Evolutionary conservation across 2,888 invertebrate genomes (phyloP).

Genomic region (Teleiodes luculella): DNA sequence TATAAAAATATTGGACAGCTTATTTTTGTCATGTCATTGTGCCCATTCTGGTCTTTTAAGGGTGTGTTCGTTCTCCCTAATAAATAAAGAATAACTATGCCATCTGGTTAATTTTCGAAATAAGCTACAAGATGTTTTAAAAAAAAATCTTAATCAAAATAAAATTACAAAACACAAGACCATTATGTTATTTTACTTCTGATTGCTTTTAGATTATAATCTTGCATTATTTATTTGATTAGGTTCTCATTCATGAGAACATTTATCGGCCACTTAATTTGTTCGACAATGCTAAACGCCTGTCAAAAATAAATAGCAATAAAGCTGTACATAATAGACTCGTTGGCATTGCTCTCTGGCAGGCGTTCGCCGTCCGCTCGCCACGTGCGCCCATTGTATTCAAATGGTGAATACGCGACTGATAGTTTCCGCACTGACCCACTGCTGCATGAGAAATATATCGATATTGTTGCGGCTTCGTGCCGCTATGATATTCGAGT

Average conservation of each 20-base stretch:
- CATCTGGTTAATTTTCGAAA: too few species aligned
- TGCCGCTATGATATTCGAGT: conserved; percentile 11
- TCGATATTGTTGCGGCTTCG: conserved; percentile 19
- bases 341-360: conserved; percentile 11
- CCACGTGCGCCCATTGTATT: conserved; percentile 15
- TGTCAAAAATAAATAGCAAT: conserved; percentile 16
- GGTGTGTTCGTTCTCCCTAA: too few species aligned
- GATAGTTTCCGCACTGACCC: conserved; percentile 50
- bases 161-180: too few species aligned
- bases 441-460: conserved; percentile 23
- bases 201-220: not conserved
- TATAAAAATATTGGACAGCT: conserved; percentile 21
- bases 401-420: conserved; percentile 6
- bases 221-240: not conserved
- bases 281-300: conserved; percentile 5
- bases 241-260: not conserved
- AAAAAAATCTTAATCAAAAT: too few species aligned
- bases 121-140: too few species aligned
- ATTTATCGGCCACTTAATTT: conserved; percentile 9
- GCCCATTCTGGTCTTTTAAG: too few species aligned
- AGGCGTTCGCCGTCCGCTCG: conserved; percentile 1
- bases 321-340: conserved; percentile 6
- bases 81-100: too few species aligned
- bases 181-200: too few species aligned
- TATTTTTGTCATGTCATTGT: not conserved